Evolutionary conservation across 2,888 invertebrate species (phyloP).

Genomic region (Macrophya annulata): DNA sequence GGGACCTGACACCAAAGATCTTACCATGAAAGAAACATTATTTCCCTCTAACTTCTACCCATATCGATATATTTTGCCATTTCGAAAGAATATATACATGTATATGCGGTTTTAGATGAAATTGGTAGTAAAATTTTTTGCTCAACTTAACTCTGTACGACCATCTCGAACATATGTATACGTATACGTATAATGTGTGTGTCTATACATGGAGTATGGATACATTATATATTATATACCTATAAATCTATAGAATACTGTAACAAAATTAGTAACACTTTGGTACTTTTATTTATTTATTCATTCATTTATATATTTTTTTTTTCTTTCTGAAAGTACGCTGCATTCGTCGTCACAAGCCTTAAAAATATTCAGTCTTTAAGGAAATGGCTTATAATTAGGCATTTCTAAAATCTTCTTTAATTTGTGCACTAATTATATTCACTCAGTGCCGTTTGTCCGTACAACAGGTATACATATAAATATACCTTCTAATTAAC

Average conservation of each 20-base stretch:
- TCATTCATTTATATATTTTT: neutral
- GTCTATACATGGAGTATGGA: neutral
- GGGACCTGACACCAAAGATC: neutral
- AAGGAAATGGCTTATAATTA: conserved; percentile 37
- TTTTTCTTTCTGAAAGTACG: conserved; percentile 28
- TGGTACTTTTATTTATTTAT: conserved; percentile 8
- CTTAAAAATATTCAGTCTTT: conserved; percentile 61
- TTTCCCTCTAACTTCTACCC: neutral
- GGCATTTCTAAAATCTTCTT: conserved; percentile 41
- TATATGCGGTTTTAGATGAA: neutral
- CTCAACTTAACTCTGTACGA: neutral
- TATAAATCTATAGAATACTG: conserved; percentile 47
- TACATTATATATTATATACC: neutral
- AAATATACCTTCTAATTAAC: conserved; percentile 17
- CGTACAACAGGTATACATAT: conserved; percentile 25
- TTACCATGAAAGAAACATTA: neutral
- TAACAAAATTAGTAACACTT: conserved; percentile 52
- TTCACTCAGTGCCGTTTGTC: neutral
- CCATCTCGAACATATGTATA: neutral
- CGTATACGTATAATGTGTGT: neutral
- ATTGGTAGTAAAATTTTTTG: neutral
- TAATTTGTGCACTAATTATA: neutral
- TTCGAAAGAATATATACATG: conserved; percentile 1
- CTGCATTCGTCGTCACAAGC: conserved; percentile 47
- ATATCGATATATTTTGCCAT: conserved; percentile 15